phyloP scores from a whole-genome alignment of 2,888 invertebrate genomes.

The Dolomedes plantarius region DNA sequence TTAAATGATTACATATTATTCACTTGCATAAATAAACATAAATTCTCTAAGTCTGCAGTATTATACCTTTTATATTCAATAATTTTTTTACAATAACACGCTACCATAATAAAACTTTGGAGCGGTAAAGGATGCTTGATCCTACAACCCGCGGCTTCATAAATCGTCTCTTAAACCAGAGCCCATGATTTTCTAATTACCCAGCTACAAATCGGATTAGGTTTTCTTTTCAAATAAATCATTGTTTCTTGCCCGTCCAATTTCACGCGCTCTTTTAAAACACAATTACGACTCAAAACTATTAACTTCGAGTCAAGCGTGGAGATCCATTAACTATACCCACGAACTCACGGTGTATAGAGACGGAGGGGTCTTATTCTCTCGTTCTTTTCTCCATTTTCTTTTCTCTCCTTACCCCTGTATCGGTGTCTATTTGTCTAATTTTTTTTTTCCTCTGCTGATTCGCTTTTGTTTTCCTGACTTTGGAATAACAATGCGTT shows the following conservation, averaged over 20 bases:
- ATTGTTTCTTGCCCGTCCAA: constrained; percentile 29
- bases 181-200: constrained; percentile 58
- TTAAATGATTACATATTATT: too few species aligned
- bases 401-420: constrained; percentile 12
- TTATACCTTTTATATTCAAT: too few species aligned
- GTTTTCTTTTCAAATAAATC: constrained; percentile 68
- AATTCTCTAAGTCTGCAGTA: too few species aligned
- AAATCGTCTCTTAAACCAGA: constrained; percentile 53
- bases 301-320: constrained; percentile 56
- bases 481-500: constrained; percentile 68
- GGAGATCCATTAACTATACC: constrained; percentile 64
- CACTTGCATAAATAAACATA: too few species aligned
- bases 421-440: constrained; percentile 68
- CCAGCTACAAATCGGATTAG: constrained; percentile 47
- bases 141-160: constrained; percentile 2
- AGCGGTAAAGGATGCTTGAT: background rate
- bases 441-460: constrained; percentile 44
- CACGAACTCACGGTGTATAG: constrained; percentile 40
- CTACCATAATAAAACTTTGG: too few species aligned
- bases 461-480: constrained; percentile 68
- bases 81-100: too few species aligned
- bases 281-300: constrained; percentile 68
- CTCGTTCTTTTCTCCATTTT: background rate
- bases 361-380: constrained; percentile 4
- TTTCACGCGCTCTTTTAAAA: constrained; percentile 68